Percentiles rank a stretch among this genome's conserved stretches.
phyloP scores from a whole-genome alignment of 1,140 invertebrate genomes.

The Lepeophtheirus salmonis region DNA sequence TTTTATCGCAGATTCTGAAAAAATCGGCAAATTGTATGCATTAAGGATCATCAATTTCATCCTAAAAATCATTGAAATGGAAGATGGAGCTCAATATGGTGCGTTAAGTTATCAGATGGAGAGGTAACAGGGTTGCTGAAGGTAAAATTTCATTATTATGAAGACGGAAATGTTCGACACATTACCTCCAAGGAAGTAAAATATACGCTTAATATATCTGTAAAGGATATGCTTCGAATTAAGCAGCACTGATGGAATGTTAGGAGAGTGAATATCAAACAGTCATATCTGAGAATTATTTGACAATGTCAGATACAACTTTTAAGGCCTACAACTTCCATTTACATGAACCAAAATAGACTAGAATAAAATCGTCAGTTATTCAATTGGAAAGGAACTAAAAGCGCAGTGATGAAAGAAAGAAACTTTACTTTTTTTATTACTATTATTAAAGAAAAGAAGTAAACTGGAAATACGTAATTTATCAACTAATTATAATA shows the following conservation, averaged over 20 bases:
- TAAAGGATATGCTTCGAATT: constrained; percentile 28
- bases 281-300: constrained; percentile 90
- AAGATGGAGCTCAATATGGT: constrained; percentile 93
- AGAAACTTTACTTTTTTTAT: no score
- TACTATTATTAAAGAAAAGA: no score
- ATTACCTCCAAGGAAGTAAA: constrained; percentile 85
- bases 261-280: constrained; percentile 87
- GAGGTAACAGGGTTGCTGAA: constrained; percentile 76
- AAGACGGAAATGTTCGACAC: constrained; percentile 97
- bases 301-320: constrained; percentile 96
- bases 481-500: no score
- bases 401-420: no score
- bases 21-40: constrained; percentile 43
- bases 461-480: no score
- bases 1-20: background rate
- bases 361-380: constrained; percentile 96
- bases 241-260: constrained; percentile 66
- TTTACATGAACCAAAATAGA: constrained; percentile 98
- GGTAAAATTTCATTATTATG: constrained; percentile 96
- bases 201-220: constrained; percentile 55
- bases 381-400: constrained; percentile 94
- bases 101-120: constrained; percentile 50
- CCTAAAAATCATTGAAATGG: constrained; percentile 99
- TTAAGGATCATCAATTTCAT: constrained; percentile 96
- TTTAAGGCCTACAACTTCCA: constrained; percentile 92